These are phyloP conservation scores for Coilia nasus DNA, from an alignment of 2,797 vertebrate genomes.

Conservation along the genomic window DNA sequence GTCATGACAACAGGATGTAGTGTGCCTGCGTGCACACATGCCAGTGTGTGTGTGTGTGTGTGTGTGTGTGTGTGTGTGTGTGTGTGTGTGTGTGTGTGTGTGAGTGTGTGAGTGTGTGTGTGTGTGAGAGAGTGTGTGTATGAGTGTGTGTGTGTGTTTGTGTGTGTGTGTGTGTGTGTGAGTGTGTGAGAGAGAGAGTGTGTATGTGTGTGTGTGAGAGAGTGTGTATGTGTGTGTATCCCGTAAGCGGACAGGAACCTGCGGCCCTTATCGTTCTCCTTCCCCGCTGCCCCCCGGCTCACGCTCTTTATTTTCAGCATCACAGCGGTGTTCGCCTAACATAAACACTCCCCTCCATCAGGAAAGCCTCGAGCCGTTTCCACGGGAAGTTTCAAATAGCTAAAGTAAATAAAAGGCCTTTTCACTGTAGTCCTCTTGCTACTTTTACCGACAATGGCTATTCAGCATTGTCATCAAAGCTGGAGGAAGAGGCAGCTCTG, in stretches of 20 bases:
- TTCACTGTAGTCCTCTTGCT: conserved; percentile 74
- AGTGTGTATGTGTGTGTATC: conserved; percentile 28
- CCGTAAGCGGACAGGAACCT: conserved; percentile 90
- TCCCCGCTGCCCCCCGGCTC: conserved; percentile 76
- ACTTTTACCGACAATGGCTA: conserved; percentile 74
- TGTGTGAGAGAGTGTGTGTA: conserved; percentile 57
- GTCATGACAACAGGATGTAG: conserved; percentile 68
- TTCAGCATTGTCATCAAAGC: conserved; percentile 78
- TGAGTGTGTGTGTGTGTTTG: too few relatives aligned
- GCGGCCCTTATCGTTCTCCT: conserved; percentile 87
- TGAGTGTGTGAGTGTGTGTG: background rate
- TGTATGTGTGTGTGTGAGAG: conserved; percentile 50
- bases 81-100: conserved; percentile 1
- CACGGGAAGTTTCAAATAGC: conserved; percentile 99
- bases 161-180: conserved; percentile 41
- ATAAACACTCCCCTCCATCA: conserved; percentile 99
- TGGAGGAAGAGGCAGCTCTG: conserved; percentile 59
- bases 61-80: conserved; percentile 57
- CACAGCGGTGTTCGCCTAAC: conserved; percentile 97
- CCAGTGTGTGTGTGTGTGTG: too few relatives aligned
- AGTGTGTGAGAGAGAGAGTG: too few relatives aligned
- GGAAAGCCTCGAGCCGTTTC: conserved; percentile 98
- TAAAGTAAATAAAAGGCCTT: conserved; percentile 97
- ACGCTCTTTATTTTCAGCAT: conserved; percentile 97
- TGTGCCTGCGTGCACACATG: background rate